A percentile compares a stretch with the other conserved stretches of the same genome.
These are phyloP conservation scores for Oryzias celebensis DNA, from an alignment of 2,113 vertebrate species.

Conservation along the genomic window DNA sequence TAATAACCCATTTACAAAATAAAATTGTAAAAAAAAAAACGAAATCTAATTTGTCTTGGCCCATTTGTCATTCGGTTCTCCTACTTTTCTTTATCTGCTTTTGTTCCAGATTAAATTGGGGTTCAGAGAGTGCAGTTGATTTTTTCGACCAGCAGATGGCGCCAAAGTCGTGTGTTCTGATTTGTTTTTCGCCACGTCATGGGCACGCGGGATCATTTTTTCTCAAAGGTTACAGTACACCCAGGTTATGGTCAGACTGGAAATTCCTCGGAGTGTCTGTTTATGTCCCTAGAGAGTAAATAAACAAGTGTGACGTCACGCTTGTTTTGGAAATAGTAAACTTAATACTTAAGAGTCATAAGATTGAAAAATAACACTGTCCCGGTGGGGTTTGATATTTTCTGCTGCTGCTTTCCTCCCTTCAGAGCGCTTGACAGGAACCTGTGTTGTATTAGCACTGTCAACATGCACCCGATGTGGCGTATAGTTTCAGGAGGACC, in stretches of 20 bases:
- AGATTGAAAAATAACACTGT: slow-evolving; percentile 35
- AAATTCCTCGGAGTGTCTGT: slow-evolving; percentile 29
- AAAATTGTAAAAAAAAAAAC: slow-evolving; percentile 35
- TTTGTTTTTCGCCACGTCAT: slow-evolving; percentile 55
- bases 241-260: slow-evolving; percentile 39
- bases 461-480: slow-evolving; percentile 43
- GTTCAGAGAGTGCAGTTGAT: slow-evolving; percentile 7
- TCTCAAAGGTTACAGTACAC: slow-evolving; percentile 59
- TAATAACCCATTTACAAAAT: slow-evolving; percentile 85
- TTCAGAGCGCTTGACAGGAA: slow-evolving; percentile 18
- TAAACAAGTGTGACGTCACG: slow-evolving; percentile 52
- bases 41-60: slow-evolving; percentile 84
- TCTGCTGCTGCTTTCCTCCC: slow-evolving; percentile 28
- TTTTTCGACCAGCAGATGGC: slow-evolving; percentile 37
- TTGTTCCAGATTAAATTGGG: background rate
- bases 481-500: slow-evolving; percentile 30
- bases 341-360: slow-evolving; percentile 37
- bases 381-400: slow-evolving; percentile 42
- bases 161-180: background rate
- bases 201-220: slow-evolving; percentile 48
- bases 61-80: slow-evolving; percentile 41
- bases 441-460: slow-evolving; percentile 45
- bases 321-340: slow-evolving; percentile 34
- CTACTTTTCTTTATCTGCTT: slow-evolving; percentile 6
- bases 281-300: slow-evolving; percentile 3